Conservation (phyloP, 2,113 vertebrate species). For the Nesogale talazaci region DNA sequence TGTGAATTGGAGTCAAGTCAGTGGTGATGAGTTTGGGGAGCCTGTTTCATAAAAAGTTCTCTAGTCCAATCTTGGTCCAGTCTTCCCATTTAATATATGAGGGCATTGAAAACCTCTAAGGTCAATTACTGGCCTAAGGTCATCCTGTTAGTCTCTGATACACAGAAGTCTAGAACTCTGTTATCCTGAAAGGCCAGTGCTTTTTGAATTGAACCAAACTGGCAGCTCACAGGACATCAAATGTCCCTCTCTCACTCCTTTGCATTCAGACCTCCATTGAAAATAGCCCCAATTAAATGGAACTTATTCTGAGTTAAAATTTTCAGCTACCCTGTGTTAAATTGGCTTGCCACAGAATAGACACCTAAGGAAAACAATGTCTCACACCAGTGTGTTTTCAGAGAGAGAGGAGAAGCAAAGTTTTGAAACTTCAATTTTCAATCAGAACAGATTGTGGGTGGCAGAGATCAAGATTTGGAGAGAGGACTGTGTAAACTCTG, state of each 20-base stretch:
- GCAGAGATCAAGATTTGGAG: not conserved
- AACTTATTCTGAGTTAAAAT: slow-evolving; percentile 33
- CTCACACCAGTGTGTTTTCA: not conserved
- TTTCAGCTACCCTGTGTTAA: not conserved
- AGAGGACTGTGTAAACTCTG: not conserved
- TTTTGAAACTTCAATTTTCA: not conserved
- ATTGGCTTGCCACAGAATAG: not conserved
- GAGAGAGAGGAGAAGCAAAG: not conserved
- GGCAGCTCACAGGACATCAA: not conserved
- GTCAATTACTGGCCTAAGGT: not conserved
- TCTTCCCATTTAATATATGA: not conserved
- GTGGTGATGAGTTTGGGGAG: too few relatives aligned
- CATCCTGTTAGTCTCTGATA: not conserved
- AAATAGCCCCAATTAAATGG: not conserved
- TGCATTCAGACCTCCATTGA: not conserved
- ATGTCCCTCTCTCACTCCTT: not conserved
- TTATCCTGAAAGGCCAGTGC: not conserved
- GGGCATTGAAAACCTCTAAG: not conserved
- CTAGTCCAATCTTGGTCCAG: not conserved
- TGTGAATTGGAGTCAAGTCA: too few relatives aligned
- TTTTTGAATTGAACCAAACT: too few relatives aligned
- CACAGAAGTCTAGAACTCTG: not conserved
- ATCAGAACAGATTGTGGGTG: not conserved
- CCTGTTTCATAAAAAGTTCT: not conserved
- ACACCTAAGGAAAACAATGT: not conserved